Evolutionary conservation across 2,888 invertebrate species (phyloP).

Genomic region (Cheiracanthium punctorium): DNA sequence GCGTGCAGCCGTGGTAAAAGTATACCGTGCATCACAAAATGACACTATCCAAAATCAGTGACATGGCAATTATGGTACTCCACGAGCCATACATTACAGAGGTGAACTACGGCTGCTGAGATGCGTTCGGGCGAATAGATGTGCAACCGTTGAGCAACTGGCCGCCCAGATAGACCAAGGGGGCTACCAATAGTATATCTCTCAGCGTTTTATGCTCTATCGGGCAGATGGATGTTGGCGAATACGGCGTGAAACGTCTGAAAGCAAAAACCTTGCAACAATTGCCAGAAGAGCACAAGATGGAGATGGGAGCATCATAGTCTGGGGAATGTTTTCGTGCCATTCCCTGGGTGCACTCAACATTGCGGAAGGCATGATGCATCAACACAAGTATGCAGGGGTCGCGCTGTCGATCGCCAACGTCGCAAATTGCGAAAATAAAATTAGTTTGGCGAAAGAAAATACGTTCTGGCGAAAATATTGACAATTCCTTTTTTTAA

Average conservation of each 20-base stretch:
- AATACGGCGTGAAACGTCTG: neutral
- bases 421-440: too few relatives aligned
- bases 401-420: too few relatives aligned
- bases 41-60: too few relatives aligned
- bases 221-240: neutral
- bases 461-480: too few relatives aligned
- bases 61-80: too few relatives aligned
- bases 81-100: too few relatives aligned
- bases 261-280: neutral
- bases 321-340: neutral
- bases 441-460: too few relatives aligned
- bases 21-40: too few relatives aligned
- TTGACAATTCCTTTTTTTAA: too few relatives aligned
- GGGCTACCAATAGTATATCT: slow-evolving; percentile 21
- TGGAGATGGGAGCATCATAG: neutral
- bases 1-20: too few relatives aligned
- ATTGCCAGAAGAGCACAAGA: neutral
- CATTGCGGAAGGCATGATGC: neutral
- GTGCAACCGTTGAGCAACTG: slow-evolving; percentile 23
- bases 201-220: neutral
- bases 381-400: neutral
- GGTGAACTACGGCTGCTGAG: neutral
- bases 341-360: slow-evolving; percentile 3
- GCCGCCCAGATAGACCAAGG: neutral
- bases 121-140: neutral